Evolutionary conservation across 1,140 invertebrate genomes (phyloP), one percentile per base, ranked within the genome.

Genomic region (Amyelois transitella): DNA sequence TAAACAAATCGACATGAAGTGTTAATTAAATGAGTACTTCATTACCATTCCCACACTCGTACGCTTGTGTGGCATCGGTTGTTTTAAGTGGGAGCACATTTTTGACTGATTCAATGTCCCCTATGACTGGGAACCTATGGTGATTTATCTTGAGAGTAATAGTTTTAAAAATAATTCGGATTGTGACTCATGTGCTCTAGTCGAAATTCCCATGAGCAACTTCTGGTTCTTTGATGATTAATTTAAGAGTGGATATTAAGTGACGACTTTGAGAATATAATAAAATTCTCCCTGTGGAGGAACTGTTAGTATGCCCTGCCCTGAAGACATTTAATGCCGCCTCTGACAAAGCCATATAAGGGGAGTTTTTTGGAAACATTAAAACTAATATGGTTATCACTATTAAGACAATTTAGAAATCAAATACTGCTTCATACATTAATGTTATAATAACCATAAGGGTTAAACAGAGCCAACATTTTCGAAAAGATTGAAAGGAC

Each of bases 31-130:
- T 51, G 20, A 22, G 7, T 25, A 25, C 12, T 54, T 58, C 44
- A 58, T 53, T 55, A 45, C 58, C 43, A 47, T 66, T 66, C 64
- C 64, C 60, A 60, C 58, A 61, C 48, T 53, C 22, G 49, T 25
- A 50, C 43, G 48, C 18, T 52, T 45, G 53, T 67, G 52, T 55
- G 60, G 60, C 52, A 62, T 55, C 52, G 56, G 49, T 57, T 52
- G 60, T 60, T 53, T 63, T 47, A 60, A 63, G 58, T 63, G 58
- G 58, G 8, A 51, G 24, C 32, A 53, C 49, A 53, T 55, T 48
- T n/a, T 48, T 59, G 54, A 64, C 57, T 18, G 22, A 48, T 49
- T 50, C 19, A 53, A 54, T 47, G 44, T 47, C 52, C 51, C 38
- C 51, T 38, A 12, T 5, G 21, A 6, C 18, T 49, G 18, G 18